Evolutionary conservation across 2,113 vertebrate genomes (phyloP), one percentile per base, ranked within the genome.

Genomic region (Rhinoptilus africanus): DNA sequence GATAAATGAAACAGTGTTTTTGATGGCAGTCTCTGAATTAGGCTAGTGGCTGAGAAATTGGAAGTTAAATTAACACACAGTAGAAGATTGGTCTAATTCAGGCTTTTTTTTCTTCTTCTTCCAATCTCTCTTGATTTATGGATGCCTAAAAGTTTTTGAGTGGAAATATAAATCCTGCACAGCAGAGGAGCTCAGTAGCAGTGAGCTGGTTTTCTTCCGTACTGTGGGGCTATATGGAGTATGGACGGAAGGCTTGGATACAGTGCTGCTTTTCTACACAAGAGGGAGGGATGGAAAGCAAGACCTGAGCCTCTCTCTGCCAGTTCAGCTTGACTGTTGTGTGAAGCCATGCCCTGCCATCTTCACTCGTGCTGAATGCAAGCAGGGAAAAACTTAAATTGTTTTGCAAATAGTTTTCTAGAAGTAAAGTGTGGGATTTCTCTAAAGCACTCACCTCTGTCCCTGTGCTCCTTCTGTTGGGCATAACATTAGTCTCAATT

Each of bases 1-100:
- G 92, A 96, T 91, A 96, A 95, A 95, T 82, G 43, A 84, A 96
- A 71, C 7, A 9, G 57, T 87, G 57, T 24, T 89, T 96, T 89
- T 95, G 94, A 73, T 93, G 78, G 69, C 69, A 85, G 85, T 39
- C 35, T 86, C 80, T 91, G 91, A 95, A 59, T 93, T 72, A 91
- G 80, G 39, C 86, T 88, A 50, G 76, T 79, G 71, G 43, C 69
- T 92, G 91, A 85, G 69, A 92, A 92, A 92, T 45, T 74, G 35
- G 32, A 94, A 91, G 56, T 85, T 87, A 84, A 91, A 84, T 94
- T 90, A 91, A 88, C 75, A 89, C 87, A 73, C 20, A 13, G 35
- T 64, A 22, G 47, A 89, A 62, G n/a, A 72, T 23, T 66, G 85
- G 34, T 96, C 62, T 92, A 85, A 78, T 94, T 92, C 37, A 14